These are phyloP conservation scores for Diogma glabrata DNA, from an alignment of 2,888 invertebrate genomes.

Conservation along the genomic window DNA sequence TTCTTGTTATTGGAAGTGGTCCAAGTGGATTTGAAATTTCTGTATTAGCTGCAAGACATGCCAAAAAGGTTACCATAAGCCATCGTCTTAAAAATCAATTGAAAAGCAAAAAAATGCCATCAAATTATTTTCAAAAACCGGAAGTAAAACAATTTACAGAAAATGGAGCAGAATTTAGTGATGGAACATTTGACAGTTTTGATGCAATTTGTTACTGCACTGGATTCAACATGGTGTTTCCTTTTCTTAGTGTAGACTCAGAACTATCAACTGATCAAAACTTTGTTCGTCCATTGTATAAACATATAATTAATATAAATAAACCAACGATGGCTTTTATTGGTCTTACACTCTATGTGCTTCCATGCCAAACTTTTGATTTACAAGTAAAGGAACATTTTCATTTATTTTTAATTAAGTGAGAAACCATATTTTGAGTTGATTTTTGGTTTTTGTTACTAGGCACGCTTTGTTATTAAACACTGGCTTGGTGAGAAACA, in stretches of 20 bases:
- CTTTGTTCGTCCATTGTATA: constrained; percentile 72
- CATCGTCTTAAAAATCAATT: constrained; percentile 50
- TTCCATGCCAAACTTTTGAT: constrained; percentile 75
- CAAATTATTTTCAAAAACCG: constrained; percentile 54
- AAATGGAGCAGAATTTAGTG: constrained; percentile 46
- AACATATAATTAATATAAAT: constrained; percentile 70
- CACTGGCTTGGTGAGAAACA: constrained; percentile 48
- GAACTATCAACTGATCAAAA: constrained; percentile 59
- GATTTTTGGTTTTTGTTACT: too few species aligned
- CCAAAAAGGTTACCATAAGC: constrained; percentile 51
- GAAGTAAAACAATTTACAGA: constrained; percentile 45
- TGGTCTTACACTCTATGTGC: constrained; percentile 70
- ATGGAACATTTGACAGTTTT: constrained; percentile 48
- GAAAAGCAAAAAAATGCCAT: constrained; percentile 47
- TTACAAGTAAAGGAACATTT: too few species aligned
- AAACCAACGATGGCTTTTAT: constrained; percentile 71
- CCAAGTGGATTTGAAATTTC: constrained; percentile 75
- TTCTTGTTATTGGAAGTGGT: constrained; percentile 74
- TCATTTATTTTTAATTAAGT: too few species aligned
- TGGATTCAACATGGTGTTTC: constrained; percentile 60
- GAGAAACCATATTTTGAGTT: too few species aligned
- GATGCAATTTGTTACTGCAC: constrained; percentile 68
- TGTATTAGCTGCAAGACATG: constrained; percentile 50
- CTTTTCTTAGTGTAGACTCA: constrained; percentile 58
- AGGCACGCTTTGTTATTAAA: constrained; percentile 50